Base-by-base conservation (phyloP, 1,140 invertebrate genomes). In the Heliconius hewitsoni region DNA sequence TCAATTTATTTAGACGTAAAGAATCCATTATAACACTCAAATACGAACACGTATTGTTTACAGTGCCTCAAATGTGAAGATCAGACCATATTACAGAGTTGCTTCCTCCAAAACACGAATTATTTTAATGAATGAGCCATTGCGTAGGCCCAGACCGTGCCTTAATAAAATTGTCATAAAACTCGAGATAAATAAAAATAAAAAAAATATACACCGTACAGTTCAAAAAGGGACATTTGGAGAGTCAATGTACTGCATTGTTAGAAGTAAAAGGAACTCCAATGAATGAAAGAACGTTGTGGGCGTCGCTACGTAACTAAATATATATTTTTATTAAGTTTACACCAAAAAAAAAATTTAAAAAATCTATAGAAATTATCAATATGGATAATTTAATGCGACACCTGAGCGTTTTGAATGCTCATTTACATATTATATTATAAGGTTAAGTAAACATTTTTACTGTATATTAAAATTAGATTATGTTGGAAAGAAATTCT, bases 151-250 rank as follows among this genome's bases (percentile, higher is more conserved):
- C 80, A 83, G 84, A 76, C 85, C 81, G 60, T 78, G 82, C 87
- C 86, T 91, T 91, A 90, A 92, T 92, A 92, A 92, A 92, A 90
- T 91, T 92, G 89, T 90, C 91, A 89, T 91, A 91, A 91, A 84
- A 83, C 80, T 71, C 18, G 85, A 87, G 87, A 92, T 90, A 90
- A 92, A 91, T 87, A 86, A 84, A 71, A 86, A 89, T 87, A 82
- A 34, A 34, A 87, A 85, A 87, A 86, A 87, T 85, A 60, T 83
- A 83, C 83, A 72, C 73, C 42, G 75, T 76, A 46, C 79, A 80
- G 80, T 75, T 81, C 82, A 83, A 83, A 82, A 82, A 86, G 84
- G 81, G 84, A 86, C 86, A 86, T 81, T 81, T 84, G 81, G 81
- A 87, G 88, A 87, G 88, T 87, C 86, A 89, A 87, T 83, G 85